A percentile compares a stretch with the other conserved stretches of the same genome.
Evolutionary conservation across 2,113 vertebrate species (phyloP).

Genomic region (Hystrix brachyura): DNA sequence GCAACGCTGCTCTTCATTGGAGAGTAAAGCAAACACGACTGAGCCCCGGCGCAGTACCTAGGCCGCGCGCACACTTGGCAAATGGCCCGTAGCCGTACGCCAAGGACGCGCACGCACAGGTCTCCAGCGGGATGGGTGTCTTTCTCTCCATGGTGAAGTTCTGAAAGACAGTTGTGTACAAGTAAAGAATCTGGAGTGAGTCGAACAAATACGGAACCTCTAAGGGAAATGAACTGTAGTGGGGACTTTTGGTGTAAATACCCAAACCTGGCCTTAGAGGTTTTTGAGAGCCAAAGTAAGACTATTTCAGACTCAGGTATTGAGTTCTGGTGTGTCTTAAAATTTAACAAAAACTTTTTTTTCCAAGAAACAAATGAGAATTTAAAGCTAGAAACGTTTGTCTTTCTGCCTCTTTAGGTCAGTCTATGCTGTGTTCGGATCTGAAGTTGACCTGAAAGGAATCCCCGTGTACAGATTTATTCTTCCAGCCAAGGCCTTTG

Average conservation of each 20-base stretch:
- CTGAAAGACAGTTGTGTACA: background rate
- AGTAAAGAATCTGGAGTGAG: background rate
- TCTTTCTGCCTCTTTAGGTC: slow-evolving; percentile 89
- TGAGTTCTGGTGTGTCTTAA: background rate
- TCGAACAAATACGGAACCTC: background rate
- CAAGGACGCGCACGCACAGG: too few species aligned
- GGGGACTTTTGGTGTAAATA: background rate
- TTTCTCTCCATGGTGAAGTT: background rate
- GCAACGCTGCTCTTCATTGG: background rate
- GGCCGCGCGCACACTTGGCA: too few species aligned
- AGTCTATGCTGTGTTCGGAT: slow-evolving; percentile 90
- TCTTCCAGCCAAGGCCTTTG: slow-evolving; percentile 91
- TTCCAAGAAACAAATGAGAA: background rate
- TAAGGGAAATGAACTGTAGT: background rate
- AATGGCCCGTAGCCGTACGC: rapidly evolving
- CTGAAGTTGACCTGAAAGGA: slow-evolving; percentile 89
- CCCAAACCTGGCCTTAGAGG: background rate
- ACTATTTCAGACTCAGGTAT: background rate
- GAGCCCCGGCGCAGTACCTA: background rate
- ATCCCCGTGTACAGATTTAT: slow-evolving; percentile 93
- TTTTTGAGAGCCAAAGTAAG: background rate
- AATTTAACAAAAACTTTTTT: background rate
- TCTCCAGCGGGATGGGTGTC: background rate
- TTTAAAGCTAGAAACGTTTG: background rate
- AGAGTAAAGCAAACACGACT: background rate